Evolutionary conservation across 2,888 invertebrate species (phyloP).

Genomic region (Salticus scenicus): DNA sequence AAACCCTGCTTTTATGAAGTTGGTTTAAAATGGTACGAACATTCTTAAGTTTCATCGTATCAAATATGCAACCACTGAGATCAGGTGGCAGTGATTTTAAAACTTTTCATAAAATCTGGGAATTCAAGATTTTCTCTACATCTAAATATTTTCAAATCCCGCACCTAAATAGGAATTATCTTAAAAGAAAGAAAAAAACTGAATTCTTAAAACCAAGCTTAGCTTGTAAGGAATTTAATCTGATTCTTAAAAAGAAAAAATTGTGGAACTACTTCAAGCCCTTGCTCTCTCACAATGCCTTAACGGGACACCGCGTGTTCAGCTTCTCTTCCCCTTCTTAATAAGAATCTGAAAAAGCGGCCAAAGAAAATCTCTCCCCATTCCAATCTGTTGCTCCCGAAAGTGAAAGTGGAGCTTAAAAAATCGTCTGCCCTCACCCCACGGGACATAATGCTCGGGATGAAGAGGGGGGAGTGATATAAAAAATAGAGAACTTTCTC

Average conservation of each 20-base stretch:
- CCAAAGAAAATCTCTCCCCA: conserved; percentile 15
- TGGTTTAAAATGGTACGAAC: too few relatives aligned
- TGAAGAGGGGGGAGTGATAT: not conserved
- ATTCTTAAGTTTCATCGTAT: too few relatives aligned
- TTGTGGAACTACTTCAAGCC: not conserved
- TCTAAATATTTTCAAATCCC: too few relatives aligned
- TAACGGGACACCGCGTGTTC: not conserved
- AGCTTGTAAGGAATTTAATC: conserved; percentile 9
- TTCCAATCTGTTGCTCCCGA: conserved; percentile 63
- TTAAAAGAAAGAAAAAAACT: too few relatives aligned
- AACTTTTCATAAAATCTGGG: too few relatives aligned
- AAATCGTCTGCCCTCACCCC: conserved; percentile 26
- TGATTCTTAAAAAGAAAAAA: not conserved
- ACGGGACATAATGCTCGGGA: conserved; percentile 34
- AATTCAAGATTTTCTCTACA: too few relatives aligned
- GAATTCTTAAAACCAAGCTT: too few relatives aligned
- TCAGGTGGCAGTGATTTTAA: too few relatives aligned
- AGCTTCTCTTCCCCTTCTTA: not conserved
- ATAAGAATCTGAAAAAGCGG: not conserved
- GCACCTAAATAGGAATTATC: too few relatives aligned
- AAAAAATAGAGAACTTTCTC: conserved; percentile 49
- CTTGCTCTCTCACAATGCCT: not conserved
- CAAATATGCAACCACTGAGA: too few relatives aligned
- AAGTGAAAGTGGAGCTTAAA: conserved; percentile 55
- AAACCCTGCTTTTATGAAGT: too few relatives aligned